Evolutionary conservation across 2,797 vertebrate genomes (phyloP).

Genomic region (Adelosebastes latens): DNA sequence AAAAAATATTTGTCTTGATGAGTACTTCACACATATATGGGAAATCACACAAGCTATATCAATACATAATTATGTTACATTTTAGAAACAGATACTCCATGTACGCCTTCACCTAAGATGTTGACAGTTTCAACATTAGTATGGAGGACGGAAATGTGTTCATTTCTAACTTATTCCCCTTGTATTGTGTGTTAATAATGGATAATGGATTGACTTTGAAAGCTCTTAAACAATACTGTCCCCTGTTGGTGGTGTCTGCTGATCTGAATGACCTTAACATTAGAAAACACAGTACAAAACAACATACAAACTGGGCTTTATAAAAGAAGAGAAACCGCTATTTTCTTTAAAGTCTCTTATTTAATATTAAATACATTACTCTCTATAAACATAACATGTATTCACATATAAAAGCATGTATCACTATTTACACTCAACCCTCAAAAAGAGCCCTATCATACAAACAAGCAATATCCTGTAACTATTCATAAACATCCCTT

Average conservation of each 20-base stretch:
- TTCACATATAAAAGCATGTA: slow-evolving; percentile 61
- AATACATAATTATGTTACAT: not conserved
- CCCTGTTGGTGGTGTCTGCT: slow-evolving; percentile 29
- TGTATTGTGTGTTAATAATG: not conserved
- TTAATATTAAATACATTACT: slow-evolving; percentile 72
- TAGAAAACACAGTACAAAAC: not conserved
- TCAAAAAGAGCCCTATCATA: slow-evolving; percentile 38
- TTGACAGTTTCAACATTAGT: not conserved
- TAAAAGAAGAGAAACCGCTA: not conserved
- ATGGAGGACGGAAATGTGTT: not conserved
- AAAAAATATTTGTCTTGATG: not conserved
- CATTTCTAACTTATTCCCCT: not conserved
- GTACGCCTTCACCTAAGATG: not conserved
- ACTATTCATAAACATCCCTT: slow-evolving; percentile 7
- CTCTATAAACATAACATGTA: slow-evolving; percentile 65
- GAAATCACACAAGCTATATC: not conserved
- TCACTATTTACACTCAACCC: slow-evolving; percentile 49
- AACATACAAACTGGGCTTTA: not conserved
- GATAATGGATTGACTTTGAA: not conserved
- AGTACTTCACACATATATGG: not conserved
- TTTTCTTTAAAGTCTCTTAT: slow-evolving; percentile 46
- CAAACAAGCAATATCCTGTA: slow-evolving; percentile 17
- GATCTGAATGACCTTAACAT: not conserved
- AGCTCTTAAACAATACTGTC: slow-evolving; percentile 30
- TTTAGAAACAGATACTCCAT: not conserved